Conservation (phyloP, 2,888 invertebrate species). For the Hydrotaea diabolus region DNA sequence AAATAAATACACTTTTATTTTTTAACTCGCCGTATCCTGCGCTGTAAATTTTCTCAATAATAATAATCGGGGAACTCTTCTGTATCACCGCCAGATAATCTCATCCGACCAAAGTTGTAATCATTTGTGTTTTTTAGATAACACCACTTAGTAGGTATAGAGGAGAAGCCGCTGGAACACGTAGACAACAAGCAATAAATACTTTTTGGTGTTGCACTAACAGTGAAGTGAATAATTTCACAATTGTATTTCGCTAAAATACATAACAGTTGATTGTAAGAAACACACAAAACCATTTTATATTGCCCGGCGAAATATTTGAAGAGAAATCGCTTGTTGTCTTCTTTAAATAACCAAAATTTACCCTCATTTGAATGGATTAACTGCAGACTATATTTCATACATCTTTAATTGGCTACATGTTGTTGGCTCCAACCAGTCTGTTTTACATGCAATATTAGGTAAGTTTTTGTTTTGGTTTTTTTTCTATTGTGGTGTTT, state of each 20-base stretch:
- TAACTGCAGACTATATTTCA: slow-evolving; percentile 2
- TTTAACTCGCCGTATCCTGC: no score
- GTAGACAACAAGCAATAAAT: background rate
- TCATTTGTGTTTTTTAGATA: slow-evolving; percentile 7
- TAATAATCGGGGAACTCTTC: background rate
- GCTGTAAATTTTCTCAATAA: no score
- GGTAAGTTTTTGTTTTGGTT: background rate
- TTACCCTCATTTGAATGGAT: slow-evolving; percentile 40
- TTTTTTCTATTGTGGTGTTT: no score
- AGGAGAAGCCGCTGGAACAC: background rate
- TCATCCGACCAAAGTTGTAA: background rate
- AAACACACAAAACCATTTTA: background rate
- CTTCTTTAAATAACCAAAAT: background rate
- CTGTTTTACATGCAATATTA: background rate
- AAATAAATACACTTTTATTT: slow-evolving; percentile 12
- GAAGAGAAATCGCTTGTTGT: background rate
- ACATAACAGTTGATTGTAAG: background rate
- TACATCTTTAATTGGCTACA: background rate
- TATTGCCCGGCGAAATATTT: background rate
- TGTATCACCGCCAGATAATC: slow-evolving; percentile 17
- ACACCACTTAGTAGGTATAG: no score
- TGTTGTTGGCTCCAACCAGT: no score
- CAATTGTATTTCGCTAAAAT: background rate
- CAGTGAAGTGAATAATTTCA: background rate
- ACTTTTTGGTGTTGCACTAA: background rate